phyloP scores from a whole-genome alignment of 2,888 invertebrate genomes.

The Drosophila neutralis region DNA sequence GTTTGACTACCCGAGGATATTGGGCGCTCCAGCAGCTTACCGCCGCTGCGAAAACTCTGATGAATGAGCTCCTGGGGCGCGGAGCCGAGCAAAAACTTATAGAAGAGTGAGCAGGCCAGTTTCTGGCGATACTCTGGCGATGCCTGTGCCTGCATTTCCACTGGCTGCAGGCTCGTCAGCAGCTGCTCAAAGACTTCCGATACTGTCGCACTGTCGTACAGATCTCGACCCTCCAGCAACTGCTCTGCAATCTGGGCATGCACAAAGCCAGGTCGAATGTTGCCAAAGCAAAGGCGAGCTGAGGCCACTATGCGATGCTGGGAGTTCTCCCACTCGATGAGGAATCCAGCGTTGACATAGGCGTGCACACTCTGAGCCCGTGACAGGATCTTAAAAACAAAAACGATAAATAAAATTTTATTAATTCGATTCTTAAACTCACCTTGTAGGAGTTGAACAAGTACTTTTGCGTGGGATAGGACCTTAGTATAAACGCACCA shows the following conservation, averaged over 20 bases:
- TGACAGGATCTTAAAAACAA: slow-evolving; percentile 87
- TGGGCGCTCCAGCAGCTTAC: slow-evolving; percentile 86
- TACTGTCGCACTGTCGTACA: slow-evolving; percentile 82
- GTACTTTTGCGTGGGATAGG: slow-evolving; percentile 85
- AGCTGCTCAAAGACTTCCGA: slow-evolving; percentile 86
- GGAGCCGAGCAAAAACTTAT: slow-evolving; percentile 88
- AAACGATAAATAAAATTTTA: too few relatives aligned
- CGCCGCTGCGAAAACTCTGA: slow-evolving; percentile 66
- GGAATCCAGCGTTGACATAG: slow-evolving; percentile 91
- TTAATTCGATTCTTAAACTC: slow-evolving; percentile 18
- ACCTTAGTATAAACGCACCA: slow-evolving; percentile 87
- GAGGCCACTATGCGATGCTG: slow-evolving; percentile 44
- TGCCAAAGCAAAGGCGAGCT: slow-evolving; percentile 88
- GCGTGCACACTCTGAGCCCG: slow-evolving; percentile 92
- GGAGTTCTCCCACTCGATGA: slow-evolving; percentile 85
- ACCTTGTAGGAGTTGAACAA: slow-evolving; percentile 90
- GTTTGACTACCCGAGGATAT: slow-evolving; percentile 89
- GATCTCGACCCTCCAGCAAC: slow-evolving; percentile 85
- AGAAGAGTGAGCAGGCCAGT: slow-evolving; percentile 90
- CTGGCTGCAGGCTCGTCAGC: slow-evolving; percentile 87
- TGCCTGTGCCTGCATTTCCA: slow-evolving; percentile 88
- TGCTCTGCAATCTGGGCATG: slow-evolving; percentile 87
- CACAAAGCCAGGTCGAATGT: slow-evolving; percentile 86
- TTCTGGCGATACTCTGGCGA: slow-evolving; percentile 89
- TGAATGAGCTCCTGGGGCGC: slow-evolving; percentile 85